Percentiles rank a stretch among this genome's conserved stretches.
Evolutionary conservation across 1,140 invertebrate species (phyloP).

Genomic region (Pachypsylla venusta): DNA sequence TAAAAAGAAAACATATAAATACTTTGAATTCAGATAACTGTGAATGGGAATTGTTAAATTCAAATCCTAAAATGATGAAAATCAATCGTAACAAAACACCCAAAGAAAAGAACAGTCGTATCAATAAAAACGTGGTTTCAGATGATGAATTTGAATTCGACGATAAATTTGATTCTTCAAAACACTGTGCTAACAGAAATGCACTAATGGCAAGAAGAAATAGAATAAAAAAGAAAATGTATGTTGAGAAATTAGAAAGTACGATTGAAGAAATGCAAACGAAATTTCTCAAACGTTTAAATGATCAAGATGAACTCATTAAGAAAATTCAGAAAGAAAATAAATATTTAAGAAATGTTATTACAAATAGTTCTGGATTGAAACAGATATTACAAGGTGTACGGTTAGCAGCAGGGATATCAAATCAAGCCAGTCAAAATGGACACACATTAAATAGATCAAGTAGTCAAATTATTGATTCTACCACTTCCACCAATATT

Average conservation of each 20-base stretch:
- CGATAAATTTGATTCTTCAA: constrained; percentile 23
- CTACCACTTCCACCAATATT: too few species aligned
- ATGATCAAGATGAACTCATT: constrained; percentile 33
- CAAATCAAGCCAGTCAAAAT: neutral
- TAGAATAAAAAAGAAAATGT: constrained; percentile 39
- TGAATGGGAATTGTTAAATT: constrained; percentile 1
- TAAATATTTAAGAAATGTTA: constrained; percentile 35
- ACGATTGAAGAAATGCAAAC: constrained; percentile 31
- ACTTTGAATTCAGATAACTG: neutral
- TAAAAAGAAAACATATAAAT: neutral
- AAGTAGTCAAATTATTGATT: neutral
- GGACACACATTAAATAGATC: neutral
- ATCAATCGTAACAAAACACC: neutral
- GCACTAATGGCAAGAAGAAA: constrained; percentile 42
- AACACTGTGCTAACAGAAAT: constrained; percentile 33
- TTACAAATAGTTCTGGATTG: constrained; percentile 34
- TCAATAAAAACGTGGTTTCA: too few species aligned
- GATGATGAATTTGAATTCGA: neutral
- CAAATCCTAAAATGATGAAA: constrained; percentile 8
- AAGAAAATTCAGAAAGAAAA: constrained; percentile 34
- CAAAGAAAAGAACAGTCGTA: neutral
- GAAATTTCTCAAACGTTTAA: constrained; percentile 32
- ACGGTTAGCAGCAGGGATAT: neutral
- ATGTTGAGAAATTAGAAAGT: constrained; percentile 38
- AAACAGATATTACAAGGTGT: constrained; percentile 6